Evolutionary conservation across 1,140 invertebrate genomes (phyloP), one percentile per base, ranked within the genome.

Genomic region (Microvelia longipes): DNA sequence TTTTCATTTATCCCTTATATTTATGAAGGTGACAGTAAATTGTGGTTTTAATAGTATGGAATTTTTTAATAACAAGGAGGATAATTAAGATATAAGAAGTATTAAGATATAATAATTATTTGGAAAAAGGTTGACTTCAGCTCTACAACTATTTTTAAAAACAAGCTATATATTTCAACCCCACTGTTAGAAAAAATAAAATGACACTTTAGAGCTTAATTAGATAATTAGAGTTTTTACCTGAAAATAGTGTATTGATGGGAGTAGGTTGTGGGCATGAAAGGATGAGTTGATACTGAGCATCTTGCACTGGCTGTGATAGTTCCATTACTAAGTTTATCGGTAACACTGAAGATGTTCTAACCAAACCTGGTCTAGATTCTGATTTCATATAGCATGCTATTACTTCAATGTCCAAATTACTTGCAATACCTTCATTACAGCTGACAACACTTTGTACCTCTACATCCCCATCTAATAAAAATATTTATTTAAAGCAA

Each of bases 191-290:
- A n/a, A n/a, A n/a, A n/a, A n/a, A n/a, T n/a, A n/a, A n/a, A n/a
- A n/a, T n/a, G n/a, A n/a, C n/a, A n/a, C n/a, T n/a, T n/a, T 2
- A 29, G 2, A 30, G 35, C 11, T 35, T 1, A 67, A 35, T 25
- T 67, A n/a, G 15, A 30, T 30, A n/a, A 67, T 28, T 26, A 19
- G 13, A 60, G 61, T 28, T 15, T 1, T 50, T 28, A 73, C 72
- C 72, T 28, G 72, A 50, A 71, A 73, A 73, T 67, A 73, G 61
- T 26, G 68, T 50, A 2, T 69, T 67, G 28, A 69, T 60, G 15
- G 68, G 68, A 62, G 67, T 28, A 69, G 60, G 25, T 64, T 71
- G 72, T 30, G 67, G 27, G 19, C 63, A 63, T 15, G 71, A 66
- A 29, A 72, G 66, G 19, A 2, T 70, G 0, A 73, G 29, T 5